Percentiles rank a stretch among this genome's conserved stretches.
phyloP scores from a whole-genome alignment of 2,888 invertebrate species.

The Dyspetes luteomarginatus region DNA sequence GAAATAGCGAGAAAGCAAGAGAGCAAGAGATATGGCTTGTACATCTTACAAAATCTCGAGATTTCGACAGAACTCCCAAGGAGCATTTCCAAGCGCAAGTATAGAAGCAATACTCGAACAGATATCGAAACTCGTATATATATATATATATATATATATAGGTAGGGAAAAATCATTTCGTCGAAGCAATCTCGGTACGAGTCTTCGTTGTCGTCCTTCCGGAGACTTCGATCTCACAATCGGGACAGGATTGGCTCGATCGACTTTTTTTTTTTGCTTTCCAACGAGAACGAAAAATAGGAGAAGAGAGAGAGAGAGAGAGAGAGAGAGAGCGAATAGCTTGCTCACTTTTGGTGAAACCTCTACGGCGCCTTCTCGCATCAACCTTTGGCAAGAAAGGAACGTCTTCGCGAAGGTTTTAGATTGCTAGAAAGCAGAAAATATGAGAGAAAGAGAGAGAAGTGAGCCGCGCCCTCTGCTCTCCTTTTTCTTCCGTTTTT shows the following conservation, averaged over 20 bases:
- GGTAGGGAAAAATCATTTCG: constrained; percentile 54
- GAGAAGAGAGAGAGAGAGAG: background rate
- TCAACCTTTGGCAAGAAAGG: constrained; percentile 35
- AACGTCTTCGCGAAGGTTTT: constrained; percentile 48
- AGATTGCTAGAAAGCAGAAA: constrained; percentile 21
- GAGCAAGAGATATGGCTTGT: background rate
- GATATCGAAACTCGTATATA: constrained; percentile 13
- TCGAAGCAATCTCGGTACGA: constrained; percentile 57
- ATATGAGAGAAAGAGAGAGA: constrained; percentile 12
- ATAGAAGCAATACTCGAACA: too few species aligned
- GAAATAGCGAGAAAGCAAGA: background rate
- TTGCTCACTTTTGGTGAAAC: constrained; percentile 51
- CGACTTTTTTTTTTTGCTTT: constrained; percentile 41
- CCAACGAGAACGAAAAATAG: background rate
- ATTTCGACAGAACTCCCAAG: constrained; percentile 13
- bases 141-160: background rate
- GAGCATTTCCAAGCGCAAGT: background rate
- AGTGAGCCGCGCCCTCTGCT: constrained; percentile 30
- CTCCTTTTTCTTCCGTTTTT: constrained; percentile 22
- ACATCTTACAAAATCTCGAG: constrained; percentile 14
- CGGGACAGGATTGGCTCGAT: constrained; percentile 53
- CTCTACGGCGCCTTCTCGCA: constrained; percentile 16
- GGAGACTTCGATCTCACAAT: constrained; percentile 57
- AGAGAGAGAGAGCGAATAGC: constrained; percentile 13
- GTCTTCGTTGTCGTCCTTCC: constrained; percentile 46